These are phyloP conservation scores for Tretioscincus oriximinensis DNA, from an alignment of 2,113 vertebrate species.

Conservation along the genomic window DNA sequence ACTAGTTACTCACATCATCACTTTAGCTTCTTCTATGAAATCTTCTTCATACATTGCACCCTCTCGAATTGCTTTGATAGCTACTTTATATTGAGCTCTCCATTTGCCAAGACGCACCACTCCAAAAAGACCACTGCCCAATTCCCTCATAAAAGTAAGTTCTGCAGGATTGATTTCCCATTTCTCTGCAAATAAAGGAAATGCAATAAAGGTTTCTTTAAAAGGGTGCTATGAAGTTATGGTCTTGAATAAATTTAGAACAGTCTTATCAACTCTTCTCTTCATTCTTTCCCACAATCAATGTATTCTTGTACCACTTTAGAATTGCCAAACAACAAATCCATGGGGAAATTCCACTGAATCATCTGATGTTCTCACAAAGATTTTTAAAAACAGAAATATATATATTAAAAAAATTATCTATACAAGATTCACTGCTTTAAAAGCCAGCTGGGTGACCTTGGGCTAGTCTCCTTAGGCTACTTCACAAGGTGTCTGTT, in stretches of 20 bases:
- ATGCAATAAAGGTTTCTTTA: background rate
- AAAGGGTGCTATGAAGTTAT: background rate
- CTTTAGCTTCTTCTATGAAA: constrained; percentile 95
- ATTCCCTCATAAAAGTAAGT: constrained; percentile 92
- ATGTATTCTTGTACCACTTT: too few species aligned
- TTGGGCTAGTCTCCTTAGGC: too few species aligned
- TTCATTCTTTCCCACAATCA: background rate
- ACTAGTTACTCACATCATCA: constrained; percentile 87
- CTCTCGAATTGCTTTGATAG: constrained; percentile 92
- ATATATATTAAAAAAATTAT: too few species aligned
- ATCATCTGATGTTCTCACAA: background rate
- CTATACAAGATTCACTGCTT: too few species aligned
- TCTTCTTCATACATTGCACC: constrained; percentile 96
- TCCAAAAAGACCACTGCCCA: constrained; percentile 89
- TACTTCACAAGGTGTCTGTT: too few species aligned
- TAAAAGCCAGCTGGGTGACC: too few species aligned
- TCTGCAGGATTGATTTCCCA: constrained; percentile 93
- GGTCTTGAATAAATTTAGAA: background rate
- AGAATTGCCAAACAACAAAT: background rate
- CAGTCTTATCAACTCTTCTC: background rate
- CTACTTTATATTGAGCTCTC: constrained; percentile 89
- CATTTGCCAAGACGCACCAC: constrained; percentile 92
- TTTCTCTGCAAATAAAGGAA: constrained; percentile 75
- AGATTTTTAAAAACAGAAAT: too few species aligned
- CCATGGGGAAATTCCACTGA: background rate